Percentiles rank a stretch among this genome's conserved stretches.
phyloP scores from a whole-genome alignment of 2,113 vertebrate genomes.

The Tamias sibiricus region DNA sequence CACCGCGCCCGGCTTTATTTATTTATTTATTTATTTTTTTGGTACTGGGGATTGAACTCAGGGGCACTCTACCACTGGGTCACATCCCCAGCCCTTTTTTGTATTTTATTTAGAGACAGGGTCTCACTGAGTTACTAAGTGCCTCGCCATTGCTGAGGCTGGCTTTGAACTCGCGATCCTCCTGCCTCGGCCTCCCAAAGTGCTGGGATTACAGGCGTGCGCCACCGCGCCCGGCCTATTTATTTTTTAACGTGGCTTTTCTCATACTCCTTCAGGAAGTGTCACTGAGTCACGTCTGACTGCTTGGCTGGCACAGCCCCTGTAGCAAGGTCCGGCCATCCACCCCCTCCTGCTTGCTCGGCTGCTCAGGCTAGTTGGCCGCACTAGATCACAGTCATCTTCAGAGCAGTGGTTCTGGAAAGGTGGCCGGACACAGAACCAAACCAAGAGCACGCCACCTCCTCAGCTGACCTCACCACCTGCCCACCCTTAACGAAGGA shows the following conservation, averaged over 20 bases:
- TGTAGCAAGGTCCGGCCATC: accelerated
- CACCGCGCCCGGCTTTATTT: too few relatives aligned
- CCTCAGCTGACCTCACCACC: not conserved
- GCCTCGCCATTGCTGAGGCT: too few relatives aligned
- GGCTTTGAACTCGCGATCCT: too few relatives aligned
- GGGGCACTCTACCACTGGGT: too few relatives aligned
- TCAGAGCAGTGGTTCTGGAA: not conserved
- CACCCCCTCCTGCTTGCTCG: accelerated
- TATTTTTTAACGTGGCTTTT: not conserved
- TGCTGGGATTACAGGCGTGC: too few relatives aligned
- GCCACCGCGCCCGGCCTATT: too few relatives aligned
- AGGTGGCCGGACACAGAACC: accelerated
- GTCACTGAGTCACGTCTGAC: not conserved
- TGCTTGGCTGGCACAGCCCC: not conserved
- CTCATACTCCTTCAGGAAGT: not conserved
- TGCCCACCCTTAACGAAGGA: accelerated
- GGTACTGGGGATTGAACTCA: too few relatives aligned
- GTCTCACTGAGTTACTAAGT: too few relatives aligned
- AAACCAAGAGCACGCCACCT: accelerated
- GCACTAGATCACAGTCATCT: accelerated
- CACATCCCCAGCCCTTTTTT: too few relatives aligned
- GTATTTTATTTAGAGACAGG: too few relatives aligned
- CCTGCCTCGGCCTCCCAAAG: too few relatives aligned
- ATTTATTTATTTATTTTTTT: too few relatives aligned
- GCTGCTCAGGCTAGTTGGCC: not conserved